Conservation (phyloP, 1,140 invertebrate species). For the Proales similis region DNA sequence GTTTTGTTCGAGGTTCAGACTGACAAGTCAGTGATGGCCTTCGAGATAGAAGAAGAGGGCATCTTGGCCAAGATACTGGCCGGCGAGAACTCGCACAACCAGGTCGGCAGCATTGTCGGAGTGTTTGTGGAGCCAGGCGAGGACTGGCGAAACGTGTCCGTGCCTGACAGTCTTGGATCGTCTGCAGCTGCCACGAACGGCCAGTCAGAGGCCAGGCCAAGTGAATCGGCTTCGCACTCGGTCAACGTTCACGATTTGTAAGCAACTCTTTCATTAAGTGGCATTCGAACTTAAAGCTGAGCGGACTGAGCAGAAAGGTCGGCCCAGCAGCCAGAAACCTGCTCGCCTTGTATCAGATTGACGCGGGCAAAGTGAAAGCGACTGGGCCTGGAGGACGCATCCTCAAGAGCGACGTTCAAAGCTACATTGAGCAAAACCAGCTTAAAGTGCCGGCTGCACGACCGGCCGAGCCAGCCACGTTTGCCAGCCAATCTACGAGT, state of each 20-base stretch:
- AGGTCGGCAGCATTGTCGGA: slow-evolving; percentile 36
- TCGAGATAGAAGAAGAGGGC: slow-evolving; percentile 60
- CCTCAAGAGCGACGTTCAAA: slow-evolving; percentile 37
- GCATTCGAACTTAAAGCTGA: no score
- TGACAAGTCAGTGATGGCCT: slow-evolving; percentile 59
- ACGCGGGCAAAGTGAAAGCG: slow-evolving; percentile 3
- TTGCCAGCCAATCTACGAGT: background rate
- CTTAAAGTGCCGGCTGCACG: slow-evolving; percentile 6
- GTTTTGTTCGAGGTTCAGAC: slow-evolving; percentile 61
- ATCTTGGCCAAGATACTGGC: slow-evolving; percentile 59
- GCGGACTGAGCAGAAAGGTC: slow-evolving; percentile 14
- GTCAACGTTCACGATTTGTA: no score
- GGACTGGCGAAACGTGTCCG: slow-evolving; percentile 18
- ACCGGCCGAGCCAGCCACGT: background rate
- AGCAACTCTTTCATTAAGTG: no score
- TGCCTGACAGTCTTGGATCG: background rate
- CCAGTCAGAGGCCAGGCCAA: no score
- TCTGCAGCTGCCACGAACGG: background rate
- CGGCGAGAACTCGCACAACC: slow-evolving; percentile 19
- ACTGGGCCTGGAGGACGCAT: slow-evolving; percentile 24
- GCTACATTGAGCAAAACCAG: slow-evolving; percentile 23
- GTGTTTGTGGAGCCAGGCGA: slow-evolving; percentile 18
- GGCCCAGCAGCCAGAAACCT: slow-evolving; percentile 29
- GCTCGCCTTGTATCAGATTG: slow-evolving; percentile 7
- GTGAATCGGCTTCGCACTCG: no score